Conservation (phyloP, 2,113 vertebrate species). For the Catharus fuscescens region DNA sequence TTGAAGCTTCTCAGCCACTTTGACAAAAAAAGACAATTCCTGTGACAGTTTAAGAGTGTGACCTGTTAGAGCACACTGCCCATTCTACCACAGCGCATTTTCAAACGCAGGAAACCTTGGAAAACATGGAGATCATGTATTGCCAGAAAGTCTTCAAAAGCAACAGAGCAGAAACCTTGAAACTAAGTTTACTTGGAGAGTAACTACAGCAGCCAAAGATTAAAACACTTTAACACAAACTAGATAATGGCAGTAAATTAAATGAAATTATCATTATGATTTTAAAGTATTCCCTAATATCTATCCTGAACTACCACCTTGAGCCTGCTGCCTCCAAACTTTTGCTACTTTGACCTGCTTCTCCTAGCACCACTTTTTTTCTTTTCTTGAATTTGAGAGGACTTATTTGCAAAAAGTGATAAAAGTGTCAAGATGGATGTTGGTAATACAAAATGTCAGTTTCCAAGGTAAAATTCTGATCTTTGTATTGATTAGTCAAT, state of each 20-base stretch:
- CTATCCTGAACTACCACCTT: not conserved
- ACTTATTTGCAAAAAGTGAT: not conserved
- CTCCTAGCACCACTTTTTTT: not conserved
- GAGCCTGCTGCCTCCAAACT: not conserved
- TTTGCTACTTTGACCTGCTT: not conserved
- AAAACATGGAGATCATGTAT: not conserved
- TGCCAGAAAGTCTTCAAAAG: not conserved
- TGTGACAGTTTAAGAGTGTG: rapidly evolving
- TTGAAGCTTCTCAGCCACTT: not conserved
- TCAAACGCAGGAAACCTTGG: not conserved
- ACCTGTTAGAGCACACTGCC: not conserved
- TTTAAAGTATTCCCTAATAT: not conserved
- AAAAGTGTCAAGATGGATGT: not conserved
- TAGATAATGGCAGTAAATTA: not conserved
- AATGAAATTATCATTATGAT: not conserved
- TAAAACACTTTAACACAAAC: not conserved
- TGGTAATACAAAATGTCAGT: not conserved
- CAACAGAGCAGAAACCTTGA: not conserved
- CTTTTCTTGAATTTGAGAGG: not conserved
- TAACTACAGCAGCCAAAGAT: not conserved
- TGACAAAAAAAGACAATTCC: not conserved
- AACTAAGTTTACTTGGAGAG: not conserved
- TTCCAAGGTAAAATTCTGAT: not conserved
- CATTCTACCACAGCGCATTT: not conserved
- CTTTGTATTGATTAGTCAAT: not conserved